These are phyloP conservation scores for rabbit (Oryctolagus cuniculus) DNA, from an alignment of 2,113 vertebrate genomes.

Conservation along the genomic window mOryCun1.1 NC_091447.1:34299501-34300000, in stretches of 20 bases:
- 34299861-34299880: constrained; percentile 64
- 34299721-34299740: not conserved
- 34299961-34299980: constrained; percentile 78
- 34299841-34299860: constrained; percentile 67
- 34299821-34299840: constrained; percentile 25
- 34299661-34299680: not conserved
- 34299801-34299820: constrained; percentile 51
- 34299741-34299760: not conserved
- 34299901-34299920: constrained; percentile 47
- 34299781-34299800: constrained; percentile 50
- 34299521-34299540: not conserved
- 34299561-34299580: not conserved
- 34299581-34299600: not conserved
- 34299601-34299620: not conserved
- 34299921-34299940: constrained; percentile 68
- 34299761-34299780: not conserved
- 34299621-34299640: not conserved
- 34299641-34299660: not conserved
- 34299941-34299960: constrained; percentile 75
- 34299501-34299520: not conserved
- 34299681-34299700: not conserved
- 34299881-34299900: constrained; percentile 33
- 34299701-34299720: not conserved
- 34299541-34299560: not conserved
- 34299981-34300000: constrained; percentile 79